Base-by-base conservation (phyloP, 1,140 invertebrate species). In the Periplaneta americana region DNA sequence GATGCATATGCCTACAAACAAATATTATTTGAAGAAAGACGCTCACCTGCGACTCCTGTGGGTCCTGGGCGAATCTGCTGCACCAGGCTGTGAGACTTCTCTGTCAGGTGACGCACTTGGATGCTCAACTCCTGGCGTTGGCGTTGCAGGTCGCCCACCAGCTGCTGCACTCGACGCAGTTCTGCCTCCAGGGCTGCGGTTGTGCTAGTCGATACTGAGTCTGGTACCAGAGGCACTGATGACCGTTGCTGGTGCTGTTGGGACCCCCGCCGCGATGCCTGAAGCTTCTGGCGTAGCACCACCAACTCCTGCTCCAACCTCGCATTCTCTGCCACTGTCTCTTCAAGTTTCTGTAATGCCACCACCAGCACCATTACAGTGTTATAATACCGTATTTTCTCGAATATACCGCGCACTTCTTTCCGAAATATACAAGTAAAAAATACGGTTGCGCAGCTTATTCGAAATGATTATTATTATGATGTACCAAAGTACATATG, bases 241-340 rank as follows among this genome's bases (percentile, higher is more conserved):
- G 66, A 31, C 15, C n/a, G 34, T 28, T 37, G 78, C 28, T 34
- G 75, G 10, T 17, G 66, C 35, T 57, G 78, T 33, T 36, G 81
- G 28, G 75, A 37, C 15, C 74, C 86, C 76, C 86, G 87, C 85
- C 83, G 90, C 10, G 93, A 92, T 18, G 92, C 92, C 85, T 96
- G 94, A 34, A 97, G 89, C 87, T 97, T 97, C 84, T 96, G 95
- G 11, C 96, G 91, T 33, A 98, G 87, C 31, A 97, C 91, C 33
- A 96, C 91, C 82, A 98, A 88, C 86, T 98, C 96, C 84, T 97
- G 95, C 87, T 98, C 97, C 37, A 97, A 87, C 13, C 95, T 92
- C 15, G 95, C 95, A 87, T 97, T 97, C 82, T 97, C 96, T 1
- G 95, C 95, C 22, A 96, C 95, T 1, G 95, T 97, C 86, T 96